Base-by-base conservation (phyloP, 2,888 invertebrate species). In the Bembecia ichneumoniformis region DNA sequence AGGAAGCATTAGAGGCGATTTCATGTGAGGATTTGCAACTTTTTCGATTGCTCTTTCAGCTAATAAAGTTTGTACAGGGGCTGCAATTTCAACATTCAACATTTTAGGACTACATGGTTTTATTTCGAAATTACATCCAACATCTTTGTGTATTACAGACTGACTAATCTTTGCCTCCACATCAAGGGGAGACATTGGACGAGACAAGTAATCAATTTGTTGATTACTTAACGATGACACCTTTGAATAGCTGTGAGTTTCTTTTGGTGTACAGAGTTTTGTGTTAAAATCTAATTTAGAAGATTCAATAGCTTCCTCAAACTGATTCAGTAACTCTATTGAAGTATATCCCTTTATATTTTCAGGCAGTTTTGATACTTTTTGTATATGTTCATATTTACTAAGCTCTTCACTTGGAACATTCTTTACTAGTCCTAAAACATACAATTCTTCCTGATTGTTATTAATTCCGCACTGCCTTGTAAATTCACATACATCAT, bases 131-230 rank as follows among this genome's bases (percentile, higher is more conserved):
- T 88, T 88, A 61, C 87, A 88, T 28, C 87, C 84, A 48, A 88
- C 88, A 62, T 88, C 88, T 70, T 88, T 88, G 57, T 87, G 87
- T 55, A 88, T 88, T 17, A 88, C 78, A 10, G 88, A 88, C 56
- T 88, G 88, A 59, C 86, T 88, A 59, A 88, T 88, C 73, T 88
- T 88, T 46, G 87, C 73, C 71, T 88, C 88, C 36, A 88, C 88
- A 69, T 88, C 88, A 55, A 87, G 68, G 50, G 87, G 87, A 36
- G 87, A 87, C 20, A 82, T 49, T 36, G 87, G 78, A 40, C 87
- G 71, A n/a, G 76, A 65, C 50, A 68, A 55, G 34, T 17, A 36
- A 13, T 63, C 63, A 46, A 62, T 50, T n/a, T 58, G 58, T 48
- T 53, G 61, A 65, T 54, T 64, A 11, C 40, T 70, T 34, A 58